A percentile compares a stretch with the other conserved stretches of the same genome.
phyloP scores from a whole-genome alignment of 2,888 invertebrate species.

The Rambutsinella grinnellia region DNA sequence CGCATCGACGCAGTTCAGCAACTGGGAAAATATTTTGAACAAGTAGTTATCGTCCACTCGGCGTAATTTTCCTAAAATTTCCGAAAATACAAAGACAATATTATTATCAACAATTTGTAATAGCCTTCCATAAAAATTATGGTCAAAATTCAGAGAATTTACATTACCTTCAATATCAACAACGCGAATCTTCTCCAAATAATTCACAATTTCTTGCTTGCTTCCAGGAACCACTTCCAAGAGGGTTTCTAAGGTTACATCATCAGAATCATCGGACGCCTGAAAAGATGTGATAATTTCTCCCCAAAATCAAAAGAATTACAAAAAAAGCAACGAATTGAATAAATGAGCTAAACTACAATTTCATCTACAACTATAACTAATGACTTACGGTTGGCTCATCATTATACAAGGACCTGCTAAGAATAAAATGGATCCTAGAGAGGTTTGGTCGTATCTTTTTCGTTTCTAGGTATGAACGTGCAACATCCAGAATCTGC shows the following conservation, averaged over 20 bases:
- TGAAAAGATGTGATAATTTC: too few relatives aligned
- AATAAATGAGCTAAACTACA: too few relatives aligned
- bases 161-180: constrained; percentile 79
- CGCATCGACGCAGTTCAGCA: constrained; percentile 86
- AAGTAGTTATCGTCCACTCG: constrained; percentile 77
- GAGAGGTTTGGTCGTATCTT: constrained; percentile 82
- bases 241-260: constrained; percentile 78
- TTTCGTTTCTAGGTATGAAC: constrained; percentile 85
- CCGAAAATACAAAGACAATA: too few relatives aligned
- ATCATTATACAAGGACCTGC: constrained; percentile 84
- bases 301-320: too few relatives aligned
- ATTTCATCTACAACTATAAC: too few relatives aligned
- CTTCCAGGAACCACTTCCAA: constrained; percentile 84
- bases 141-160: too few relatives aligned
- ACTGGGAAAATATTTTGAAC: constrained; percentile 81
- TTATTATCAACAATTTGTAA: too few relatives aligned
- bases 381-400: too few relatives aligned
- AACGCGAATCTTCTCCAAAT: constrained; percentile 77
- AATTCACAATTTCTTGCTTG: constrained; percentile 77
- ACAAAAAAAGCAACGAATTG: too few relatives aligned
- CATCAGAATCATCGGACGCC: too few relatives aligned
- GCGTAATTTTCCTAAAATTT: constrained; percentile 73
- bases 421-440: constrained; percentile 73
- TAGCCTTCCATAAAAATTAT: too few relatives aligned
- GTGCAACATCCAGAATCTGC: constrained; percentile 77